Conservation (phyloP, 2,888 invertebrate species). For the Protophormia terraenovae region DNA sequence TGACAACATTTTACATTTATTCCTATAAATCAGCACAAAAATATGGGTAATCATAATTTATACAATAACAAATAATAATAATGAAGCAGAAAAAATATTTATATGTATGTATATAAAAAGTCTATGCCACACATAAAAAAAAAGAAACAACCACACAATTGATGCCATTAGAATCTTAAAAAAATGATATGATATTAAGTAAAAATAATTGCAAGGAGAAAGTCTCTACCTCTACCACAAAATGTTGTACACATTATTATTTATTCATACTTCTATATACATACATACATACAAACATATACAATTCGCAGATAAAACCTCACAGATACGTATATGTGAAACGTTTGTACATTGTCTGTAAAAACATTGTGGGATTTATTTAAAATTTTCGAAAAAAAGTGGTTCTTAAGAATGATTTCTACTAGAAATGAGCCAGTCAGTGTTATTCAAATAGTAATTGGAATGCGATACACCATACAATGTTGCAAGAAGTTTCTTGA, state of each 20-base stretch:
- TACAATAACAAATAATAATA: conserved; percentile 43
- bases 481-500: not conserved
- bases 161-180: conserved; percentile 64
- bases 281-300: not conserved
- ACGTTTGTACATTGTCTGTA: conserved; percentile 41
- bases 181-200: conserved; percentile 55
- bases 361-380: conserved; percentile 59
- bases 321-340: not conserved
- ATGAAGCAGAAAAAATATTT: not conserved
- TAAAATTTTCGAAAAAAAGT: conserved; percentile 15
- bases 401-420: conserved; percentile 56
- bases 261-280: not conserved
- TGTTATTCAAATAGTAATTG: conserved; percentile 30
- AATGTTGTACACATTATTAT: conserved; percentile 48
- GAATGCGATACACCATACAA: not conserved
- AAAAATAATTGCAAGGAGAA: conserved; percentile 67
- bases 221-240: conserved; percentile 61
- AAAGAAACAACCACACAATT: conserved; percentile 54
- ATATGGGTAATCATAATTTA: conserved; percentile 66
- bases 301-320: not conserved
- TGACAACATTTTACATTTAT: conserved; percentile 61
- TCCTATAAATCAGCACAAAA: conserved; percentile 66
- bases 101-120: no score
- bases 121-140: conserved; percentile 56
- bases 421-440: conserved; percentile 35